Conservation (phyloP, 2,113 vertebrate genomes). For the Zosterops lateralis region DNA sequence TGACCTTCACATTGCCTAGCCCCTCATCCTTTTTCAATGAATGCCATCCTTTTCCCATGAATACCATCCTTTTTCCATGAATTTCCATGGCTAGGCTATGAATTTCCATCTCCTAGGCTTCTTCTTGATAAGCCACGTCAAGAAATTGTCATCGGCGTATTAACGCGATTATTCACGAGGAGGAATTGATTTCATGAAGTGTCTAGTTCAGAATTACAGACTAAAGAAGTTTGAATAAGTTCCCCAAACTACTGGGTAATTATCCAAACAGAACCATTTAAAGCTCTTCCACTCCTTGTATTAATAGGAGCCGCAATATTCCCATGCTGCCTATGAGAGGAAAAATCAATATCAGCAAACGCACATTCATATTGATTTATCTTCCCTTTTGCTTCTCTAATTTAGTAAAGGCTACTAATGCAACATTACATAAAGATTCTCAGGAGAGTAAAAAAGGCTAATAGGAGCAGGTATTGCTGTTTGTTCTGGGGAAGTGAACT, state of each 20-base stretch:
- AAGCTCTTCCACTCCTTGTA: slow-evolving; percentile 25
- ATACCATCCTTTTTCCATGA: too few relatives aligned
- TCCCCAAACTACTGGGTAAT: slow-evolving; percentile 17
- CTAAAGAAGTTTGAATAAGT: slow-evolving; percentile 18
- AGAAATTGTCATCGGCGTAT: neutral
- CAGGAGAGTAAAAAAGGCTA: slow-evolving; percentile 12
- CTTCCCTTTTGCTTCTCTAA: slow-evolving; percentile 57
- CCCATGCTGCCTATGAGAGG: slow-evolving; percentile 40
- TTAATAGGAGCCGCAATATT: slow-evolving; percentile 51
- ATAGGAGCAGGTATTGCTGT: slow-evolving; percentile 10
- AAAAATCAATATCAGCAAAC: slow-evolving; percentile 61
- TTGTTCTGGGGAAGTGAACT: slow-evolving; percentile 7
- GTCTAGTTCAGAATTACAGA: neutral
- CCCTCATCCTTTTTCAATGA: neutral
- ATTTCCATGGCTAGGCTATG: too few relatives aligned
- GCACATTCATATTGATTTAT: slow-evolving; percentile 64
- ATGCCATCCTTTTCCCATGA: too few relatives aligned
- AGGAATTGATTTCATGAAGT: neutral
- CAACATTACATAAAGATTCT: slow-evolving; percentile 60
- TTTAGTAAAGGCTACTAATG: slow-evolving; percentile 62
- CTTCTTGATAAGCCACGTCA: neutral
- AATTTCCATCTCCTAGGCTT: neutral
- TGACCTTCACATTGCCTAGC: neutral
- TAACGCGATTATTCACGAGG: neutral
- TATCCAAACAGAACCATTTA: slow-evolving; percentile 23